phyloP scores from a whole-genome alignment of 1,140 invertebrate genomes.

The Ceratoteleas bidentatus region DNA sequence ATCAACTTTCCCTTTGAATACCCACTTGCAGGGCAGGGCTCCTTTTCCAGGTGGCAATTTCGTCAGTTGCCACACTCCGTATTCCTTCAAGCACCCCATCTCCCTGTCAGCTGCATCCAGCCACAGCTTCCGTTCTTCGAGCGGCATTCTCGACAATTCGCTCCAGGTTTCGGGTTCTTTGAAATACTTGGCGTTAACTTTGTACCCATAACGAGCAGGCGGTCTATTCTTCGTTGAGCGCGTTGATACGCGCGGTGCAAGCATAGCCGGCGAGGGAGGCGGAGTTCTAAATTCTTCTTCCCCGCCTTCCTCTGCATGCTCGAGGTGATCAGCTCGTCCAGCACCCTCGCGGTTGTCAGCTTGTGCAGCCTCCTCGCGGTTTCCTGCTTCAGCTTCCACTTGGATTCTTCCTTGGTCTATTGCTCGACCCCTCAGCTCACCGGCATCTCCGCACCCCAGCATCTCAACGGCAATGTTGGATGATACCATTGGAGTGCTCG shows the following conservation, averaged over 20 bases:
- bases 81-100: too few species aligned
- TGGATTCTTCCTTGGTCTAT: neutral
- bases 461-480: neutral
- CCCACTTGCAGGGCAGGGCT: too few species aligned
- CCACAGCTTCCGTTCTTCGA: too few species aligned
- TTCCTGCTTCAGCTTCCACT: neutral
- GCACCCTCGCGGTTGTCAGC: neutral
- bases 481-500: neutral
- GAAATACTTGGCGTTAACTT: too few species aligned
- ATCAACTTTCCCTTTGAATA: too few species aligned
- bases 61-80: too few species aligned
- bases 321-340: neutral
- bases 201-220: neutral
- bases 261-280: neutral
- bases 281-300: conserved; percentile 6
- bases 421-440: neutral
- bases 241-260: conserved; percentile 9
- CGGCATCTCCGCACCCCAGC: too few species aligned
- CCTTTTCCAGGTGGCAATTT: too few species aligned
- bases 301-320: neutral
- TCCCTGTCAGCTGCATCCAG: too few species aligned
- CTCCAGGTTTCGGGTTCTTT: too few species aligned
- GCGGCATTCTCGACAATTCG: too few species aligned
- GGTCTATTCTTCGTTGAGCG: conserved; percentile 10
- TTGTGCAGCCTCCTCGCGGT: too few species aligned